Percentiles rank a stretch among this genome's conserved stretches.
Evolutionary conservation across 2,797 vertebrate genomes (phyloP).

Genomic region (Margarornis squamiger): DNA sequence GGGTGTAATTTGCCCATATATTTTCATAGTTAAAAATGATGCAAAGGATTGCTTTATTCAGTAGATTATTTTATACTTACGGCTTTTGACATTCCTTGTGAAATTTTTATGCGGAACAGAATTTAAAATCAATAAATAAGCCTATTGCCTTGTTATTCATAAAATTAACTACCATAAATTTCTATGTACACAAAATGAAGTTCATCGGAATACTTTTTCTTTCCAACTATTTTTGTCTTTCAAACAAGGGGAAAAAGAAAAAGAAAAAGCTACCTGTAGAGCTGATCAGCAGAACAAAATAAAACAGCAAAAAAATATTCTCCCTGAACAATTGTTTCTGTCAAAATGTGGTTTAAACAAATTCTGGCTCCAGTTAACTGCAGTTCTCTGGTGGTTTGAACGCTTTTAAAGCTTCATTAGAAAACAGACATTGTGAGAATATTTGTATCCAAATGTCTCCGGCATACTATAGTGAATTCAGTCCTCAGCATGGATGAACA

Average conservation of each 20-base stretch:
- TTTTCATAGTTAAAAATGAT: neutral
- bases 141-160: neutral
- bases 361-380: constrained; percentile 26
- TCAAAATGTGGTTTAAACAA: constrained; percentile 43
- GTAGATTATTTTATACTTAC: neutral
- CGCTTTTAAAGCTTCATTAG: constrained; percentile 50
- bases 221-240: neutral
- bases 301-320: neutral
- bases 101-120: neutral
- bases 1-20: neutral
- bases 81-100: neutral
- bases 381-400: constrained; percentile 39
- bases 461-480: neutral
- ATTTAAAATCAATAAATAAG: neutral
- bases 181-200: neutral
- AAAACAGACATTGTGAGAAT: neutral
- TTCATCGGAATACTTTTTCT: neutral
- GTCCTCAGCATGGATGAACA: neutral
- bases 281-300: neutral
- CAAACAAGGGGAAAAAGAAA: neutral
- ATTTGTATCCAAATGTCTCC: neutral
- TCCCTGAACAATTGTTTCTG: constrained; percentile 1
- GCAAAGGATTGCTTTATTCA: neutral
- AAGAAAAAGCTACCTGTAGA: neutral
- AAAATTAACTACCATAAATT: neutral